Percentiles rank a stretch among this genome's conserved stretches.
These are phyloP conservation scores for Tetramorium simillimum DNA, from an alignment of 1,140 invertebrate species.

Conservation along the genomic window DNA sequence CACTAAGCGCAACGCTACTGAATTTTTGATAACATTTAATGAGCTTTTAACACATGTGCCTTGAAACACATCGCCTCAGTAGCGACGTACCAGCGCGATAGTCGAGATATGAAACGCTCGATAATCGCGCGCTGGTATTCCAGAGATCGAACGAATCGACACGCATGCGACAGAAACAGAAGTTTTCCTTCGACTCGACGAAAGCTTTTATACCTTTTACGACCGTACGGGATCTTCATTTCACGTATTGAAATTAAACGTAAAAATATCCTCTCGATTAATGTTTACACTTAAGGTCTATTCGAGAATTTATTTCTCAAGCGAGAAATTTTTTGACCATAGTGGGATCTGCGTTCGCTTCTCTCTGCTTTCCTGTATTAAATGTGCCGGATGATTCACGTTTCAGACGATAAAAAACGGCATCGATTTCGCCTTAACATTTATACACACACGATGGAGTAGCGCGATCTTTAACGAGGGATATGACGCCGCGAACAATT, in stretches of 20 bases:
- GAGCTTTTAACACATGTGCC: not conserved
- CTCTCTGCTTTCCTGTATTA: not conserved
- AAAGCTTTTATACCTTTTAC: not conserved
- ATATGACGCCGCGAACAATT: not conserved
- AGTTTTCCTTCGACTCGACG: not conserved
- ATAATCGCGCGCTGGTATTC: slow-evolving; percentile 9
- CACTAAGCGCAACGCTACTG: not conserved
- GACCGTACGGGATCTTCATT: not conserved
- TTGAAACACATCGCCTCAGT: not conserved
- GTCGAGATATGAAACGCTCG: not conserved
- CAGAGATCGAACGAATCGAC: slow-evolving; percentile 30
- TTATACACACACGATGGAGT: not conserved
- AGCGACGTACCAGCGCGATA: not conserved
- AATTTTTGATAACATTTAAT: not conserved
- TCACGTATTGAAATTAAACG: not conserved
- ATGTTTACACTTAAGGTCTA: not conserved
- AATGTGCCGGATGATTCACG: not conserved
- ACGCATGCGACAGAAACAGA: not conserved
- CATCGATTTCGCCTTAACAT: not conserved
- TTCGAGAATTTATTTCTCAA: not conserved
- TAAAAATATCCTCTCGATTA: not conserved
- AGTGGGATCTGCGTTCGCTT: not conserved
- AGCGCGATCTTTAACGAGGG: not conserved
- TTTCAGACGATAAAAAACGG: not conserved
- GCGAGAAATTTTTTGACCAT: not conserved